Base-by-base conservation (phyloP, 2,797 vertebrate species). In the Lindbergichthys nudifrons region DNA sequence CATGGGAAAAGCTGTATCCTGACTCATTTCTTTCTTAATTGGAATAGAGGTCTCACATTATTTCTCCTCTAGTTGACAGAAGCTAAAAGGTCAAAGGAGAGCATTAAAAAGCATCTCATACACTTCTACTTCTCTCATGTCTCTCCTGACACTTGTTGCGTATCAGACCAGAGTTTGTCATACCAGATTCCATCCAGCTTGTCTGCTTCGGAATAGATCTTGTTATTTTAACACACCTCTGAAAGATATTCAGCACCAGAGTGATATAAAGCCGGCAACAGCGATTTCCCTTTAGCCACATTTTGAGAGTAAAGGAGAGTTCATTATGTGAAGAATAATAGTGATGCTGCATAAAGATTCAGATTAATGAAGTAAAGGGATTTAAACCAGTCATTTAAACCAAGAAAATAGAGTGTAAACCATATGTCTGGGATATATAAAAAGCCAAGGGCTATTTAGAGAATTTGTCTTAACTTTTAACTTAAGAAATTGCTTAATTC, bases 11-110 rank as follows among this genome's bases (percentile, higher is more conserved):
- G 66, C 58, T 26, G 57, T 45, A 67, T 80, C 57, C 70, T 75
- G 61, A 71, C 53, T 54, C 19, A 50, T 77, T 87, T 84, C 60
- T 82, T 65, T 86, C 83, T 78, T 90, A 77, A 91, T 88, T 91
- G 71, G 75, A 82, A 77, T 56, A 19, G 50, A 71, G 75, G 71
- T 42, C 64, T 70, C 58, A 41, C 70, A 66, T 51, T 82, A 77
- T 65, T 77, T 81, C 43, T 76, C 23, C 43, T 77, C 58, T 75
- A 82, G 82, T 73, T 82, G 78, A 84, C 30, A 61, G 50, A 52
- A 83, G 77, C 26, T 56, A 65, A 80, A 79, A 80, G 61, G 47
- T 64, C 60, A 6, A 18, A 46, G 62, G 50, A 51, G 36, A 63
- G 66, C 71, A 76, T 65, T 50, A 73, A 73, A 59, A 23, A 65